Percentiles rank a stretch among this genome's conserved stretches.
phyloP scores from a whole-genome alignment of 1,140 invertebrate genomes.

The Brachionus paranguensis region DNA sequence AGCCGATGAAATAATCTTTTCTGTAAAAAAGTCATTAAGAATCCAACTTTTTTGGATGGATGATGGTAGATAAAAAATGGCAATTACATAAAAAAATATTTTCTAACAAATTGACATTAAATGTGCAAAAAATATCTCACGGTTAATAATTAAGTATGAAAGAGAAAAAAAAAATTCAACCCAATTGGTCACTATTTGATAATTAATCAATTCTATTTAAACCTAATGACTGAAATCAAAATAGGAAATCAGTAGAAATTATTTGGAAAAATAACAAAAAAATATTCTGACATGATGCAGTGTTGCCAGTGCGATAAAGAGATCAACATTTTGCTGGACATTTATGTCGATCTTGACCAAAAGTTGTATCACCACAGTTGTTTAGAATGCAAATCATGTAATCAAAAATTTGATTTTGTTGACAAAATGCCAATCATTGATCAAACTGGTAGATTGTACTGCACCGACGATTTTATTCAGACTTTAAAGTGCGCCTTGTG shows the following conservation, averaged over 20 bases:
- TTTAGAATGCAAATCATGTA: neutral
- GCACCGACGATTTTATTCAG: neutral
- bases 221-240: neutral
- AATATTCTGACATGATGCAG: neutral
- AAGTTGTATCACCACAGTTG: neutral
- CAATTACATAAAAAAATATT: too few relatives aligned
- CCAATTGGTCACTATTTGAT: constrained; percentile 4
- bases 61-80: too few relatives aligned
- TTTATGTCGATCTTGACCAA: neutral
- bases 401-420: neutral
- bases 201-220: neutral
- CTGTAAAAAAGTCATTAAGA: too few relatives aligned
- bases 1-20: too few relatives aligned
- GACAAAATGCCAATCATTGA: neutral
- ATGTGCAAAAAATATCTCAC: neutral
- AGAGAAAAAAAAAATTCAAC: neutral
- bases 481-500: neutral
- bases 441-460: neutral
- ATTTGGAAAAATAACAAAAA: neutral
- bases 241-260: neutral
- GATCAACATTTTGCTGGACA: neutral
- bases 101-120: too few relatives aligned
- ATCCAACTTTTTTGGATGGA: too few relatives aligned
- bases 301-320: constrained; percentile 10
- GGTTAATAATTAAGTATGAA: neutral